Conservation (phyloP, 2,888 invertebrate species). For the Zaprionus obscuricornis region DNA sequence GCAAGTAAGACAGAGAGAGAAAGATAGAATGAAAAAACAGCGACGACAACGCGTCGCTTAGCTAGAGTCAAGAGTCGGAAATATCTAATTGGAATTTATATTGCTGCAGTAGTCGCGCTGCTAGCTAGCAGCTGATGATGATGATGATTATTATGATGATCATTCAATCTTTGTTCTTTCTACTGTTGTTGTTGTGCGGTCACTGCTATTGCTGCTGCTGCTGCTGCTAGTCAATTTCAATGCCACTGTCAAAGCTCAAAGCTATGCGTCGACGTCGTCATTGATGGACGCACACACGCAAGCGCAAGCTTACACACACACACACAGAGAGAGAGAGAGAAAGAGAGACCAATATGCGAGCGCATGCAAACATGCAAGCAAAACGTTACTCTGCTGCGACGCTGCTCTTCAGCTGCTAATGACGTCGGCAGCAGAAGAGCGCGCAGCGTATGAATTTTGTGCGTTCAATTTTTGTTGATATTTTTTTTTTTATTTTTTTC, state of each 20-base stretch:
- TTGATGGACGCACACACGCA: constrained; percentile 37
- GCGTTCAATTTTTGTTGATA: too few relatives aligned
- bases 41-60: too few relatives aligned
- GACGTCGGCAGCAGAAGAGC: too few relatives aligned
- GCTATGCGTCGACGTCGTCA: constrained; percentile 30
- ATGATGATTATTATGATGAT: constrained; percentile 19
- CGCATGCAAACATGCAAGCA: too few relatives aligned
- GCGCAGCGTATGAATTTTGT: too few relatives aligned
- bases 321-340: background rate
- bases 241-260: constrained; percentile 65
- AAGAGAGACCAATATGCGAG: background rate
- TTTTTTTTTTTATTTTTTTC: too few relatives aligned
- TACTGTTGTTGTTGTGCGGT: constrained; percentile 25
- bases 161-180: constrained; percentile 8
- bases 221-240: constrained; percentile 52
- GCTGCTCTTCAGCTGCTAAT: too few relatives aligned
- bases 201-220: constrained; percentile 1
- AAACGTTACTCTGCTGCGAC: too few relatives aligned
- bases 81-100: constrained; percentile 54
- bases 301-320: constrained; percentile 9
- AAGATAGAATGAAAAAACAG: too few relatives aligned
- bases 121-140: constrained; percentile 4
- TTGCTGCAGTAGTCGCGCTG: constrained; percentile 10
- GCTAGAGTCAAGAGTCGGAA: constrained; percentile 34
- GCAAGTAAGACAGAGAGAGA: background rate